Evolutionary conservation across 1,140 invertebrate species (phyloP), one percentile per base, ranked within the genome.

Genomic region (Tribolium castaneum): DNA sequence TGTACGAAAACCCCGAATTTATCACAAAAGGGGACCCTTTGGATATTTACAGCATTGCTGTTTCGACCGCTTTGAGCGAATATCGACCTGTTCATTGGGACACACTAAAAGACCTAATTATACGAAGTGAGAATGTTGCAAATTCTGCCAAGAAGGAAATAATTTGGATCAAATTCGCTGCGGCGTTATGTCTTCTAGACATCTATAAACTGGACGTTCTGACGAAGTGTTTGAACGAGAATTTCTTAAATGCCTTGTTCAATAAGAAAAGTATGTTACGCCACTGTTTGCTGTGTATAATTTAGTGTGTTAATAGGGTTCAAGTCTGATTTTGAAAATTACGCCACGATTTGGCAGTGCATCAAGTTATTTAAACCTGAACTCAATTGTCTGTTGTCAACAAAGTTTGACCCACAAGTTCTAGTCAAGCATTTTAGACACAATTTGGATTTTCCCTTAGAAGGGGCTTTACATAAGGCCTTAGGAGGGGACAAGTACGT

Each of bases 51-150:
- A 85, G 86, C 25, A 87, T 91, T 76, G 84, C 90, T 71, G 87
- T 87, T 75, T 88, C 86, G 39, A 83, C 90, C 16, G 85, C 88
- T 9, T 87, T 88, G 79, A 90, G 89, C 25, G 89, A 92, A 85
- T 92, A 90, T 81, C 90, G 88, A 54, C 91, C 92, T 1, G 62
- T 85, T 12, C 80, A 88, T 80, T 93, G 91, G 91, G 80, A 86
- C 1, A 80, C 75, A 30, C 82, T 93, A 30, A 83, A 84, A 78
- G 76, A 70, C 72, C 87, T 85, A 84, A 89, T 83, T 80, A 87
- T 4, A 34, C 85, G 22, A 87, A 88, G 80, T 78, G 85, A 34
- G 81, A 77, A 78, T 71, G 76, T 86, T 5, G 79, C 88, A 13
- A 78, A 83, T 25, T 80, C 78, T 0, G 84, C 87, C 39, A 83